Percentiles rank a stretch among this genome's conserved stretches.
phyloP scores from a whole-genome alignment of 2,888 invertebrate genomes.

The Ophioninae sp. region DNA sequence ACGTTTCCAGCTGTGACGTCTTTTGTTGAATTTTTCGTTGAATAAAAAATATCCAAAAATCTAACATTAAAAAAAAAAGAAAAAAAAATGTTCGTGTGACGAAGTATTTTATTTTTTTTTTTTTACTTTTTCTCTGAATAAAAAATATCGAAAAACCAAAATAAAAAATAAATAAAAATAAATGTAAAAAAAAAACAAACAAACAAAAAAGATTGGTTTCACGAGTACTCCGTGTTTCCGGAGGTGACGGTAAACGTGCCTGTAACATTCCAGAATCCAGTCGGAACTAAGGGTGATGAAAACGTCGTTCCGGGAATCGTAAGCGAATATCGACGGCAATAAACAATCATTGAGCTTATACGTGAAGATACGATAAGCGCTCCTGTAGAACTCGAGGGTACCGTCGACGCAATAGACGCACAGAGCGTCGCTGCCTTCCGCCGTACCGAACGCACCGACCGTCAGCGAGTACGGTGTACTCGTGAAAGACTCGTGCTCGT shows the following conservation, averaged over 20 bases:
- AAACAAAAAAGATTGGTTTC: not conserved
- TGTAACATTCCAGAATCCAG: conserved; percentile 93
- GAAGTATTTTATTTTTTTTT: too few species aligned
- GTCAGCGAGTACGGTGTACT: conserved; percentile 90
- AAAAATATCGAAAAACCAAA: too few species aligned
- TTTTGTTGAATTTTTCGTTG: too few species aligned
- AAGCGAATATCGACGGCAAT: conserved; percentile 92
- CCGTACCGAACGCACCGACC: conserved; percentile 93
- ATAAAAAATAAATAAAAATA: not conserved
- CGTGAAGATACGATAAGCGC: conserved; percentile 93
- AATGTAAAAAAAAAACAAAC: not conserved
- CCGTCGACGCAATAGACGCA: conserved; percentile 97
- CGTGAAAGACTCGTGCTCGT: conserved; percentile 89
- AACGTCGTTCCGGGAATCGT: conserved; percentile 90
- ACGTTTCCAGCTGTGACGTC: too few species aligned
- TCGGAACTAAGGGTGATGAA: conserved; percentile 92
- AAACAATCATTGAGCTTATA: conserved; percentile 91
- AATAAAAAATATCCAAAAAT: too few species aligned
- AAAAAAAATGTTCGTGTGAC: too few species aligned
- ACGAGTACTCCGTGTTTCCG: not conserved
- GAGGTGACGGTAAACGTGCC: conserved; percentile 82
- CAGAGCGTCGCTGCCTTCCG: conserved; percentile 91
- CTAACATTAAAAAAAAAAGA: not conserved
- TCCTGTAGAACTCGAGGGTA: conserved; percentile 94
- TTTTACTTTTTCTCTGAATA: too few species aligned